These are phyloP conservation scores for Brachynemurus nebulosus DNA, from an alignment of 2,888 invertebrate genomes.

Conservation along the genomic window DNA sequence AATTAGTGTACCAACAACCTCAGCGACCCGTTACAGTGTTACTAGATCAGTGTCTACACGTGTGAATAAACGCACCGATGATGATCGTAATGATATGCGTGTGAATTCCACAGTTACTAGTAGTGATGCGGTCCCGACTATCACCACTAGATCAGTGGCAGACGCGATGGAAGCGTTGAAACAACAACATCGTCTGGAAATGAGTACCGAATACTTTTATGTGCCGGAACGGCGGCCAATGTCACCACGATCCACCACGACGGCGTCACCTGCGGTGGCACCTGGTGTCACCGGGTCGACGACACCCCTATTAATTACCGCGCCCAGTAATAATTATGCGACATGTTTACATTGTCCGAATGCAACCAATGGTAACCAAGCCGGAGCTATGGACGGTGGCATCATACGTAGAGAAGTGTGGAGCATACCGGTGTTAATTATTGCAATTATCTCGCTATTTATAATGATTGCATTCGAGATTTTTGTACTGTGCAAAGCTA, in stretches of 20 bases:
- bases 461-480: conserved; percentile 78
- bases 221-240: conserved; percentile 45
- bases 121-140: not conserved
- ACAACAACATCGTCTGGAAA: conserved; percentile 53
- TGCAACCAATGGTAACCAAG: too few species aligned
- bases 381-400: too few species aligned
- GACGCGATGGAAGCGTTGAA: conserved; percentile 15
- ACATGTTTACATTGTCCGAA: conserved; percentile 14
- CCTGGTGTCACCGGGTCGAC: conserved; percentile 21
- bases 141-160: too few species aligned
- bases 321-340: conserved; percentile 28
- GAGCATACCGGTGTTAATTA: conserved; percentile 79
- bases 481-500: conserved; percentile 76
- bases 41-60: conserved; percentile 5
- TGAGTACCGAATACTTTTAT: conserved; percentile 76
- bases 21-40: too few species aligned
- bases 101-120: not conserved
- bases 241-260: conserved; percentile 24
- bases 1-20: too few species aligned
- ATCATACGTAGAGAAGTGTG: conserved; percentile 62
- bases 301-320: conserved; percentile 19
- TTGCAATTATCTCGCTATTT: conserved; percentile 71
- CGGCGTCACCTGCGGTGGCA: conserved; percentile 18
- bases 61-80: conserved; percentile 5
- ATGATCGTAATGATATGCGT: too few species aligned